phyloP scores from a whole-genome alignment of 2,797 vertebrate genomes.

The Pipistrellus pipistrellus region DNA sequence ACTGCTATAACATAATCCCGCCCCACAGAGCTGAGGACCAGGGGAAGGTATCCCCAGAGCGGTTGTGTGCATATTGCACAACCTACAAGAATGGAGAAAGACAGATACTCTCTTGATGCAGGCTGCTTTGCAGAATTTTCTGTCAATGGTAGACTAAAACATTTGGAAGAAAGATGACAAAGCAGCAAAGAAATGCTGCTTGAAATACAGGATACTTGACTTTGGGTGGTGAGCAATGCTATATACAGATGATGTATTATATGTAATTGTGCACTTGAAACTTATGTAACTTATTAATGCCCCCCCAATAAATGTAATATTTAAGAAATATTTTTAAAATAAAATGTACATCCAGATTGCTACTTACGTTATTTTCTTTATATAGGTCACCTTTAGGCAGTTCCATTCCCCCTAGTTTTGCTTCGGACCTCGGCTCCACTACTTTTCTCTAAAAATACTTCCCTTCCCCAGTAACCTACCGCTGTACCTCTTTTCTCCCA shows the following conservation, averaged over 20 bases:
- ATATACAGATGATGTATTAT: background rate
- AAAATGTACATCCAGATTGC: background rate
- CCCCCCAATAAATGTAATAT: background rate
- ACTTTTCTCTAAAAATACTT: constrained; percentile 11
- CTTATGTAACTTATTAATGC: background rate
- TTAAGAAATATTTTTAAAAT: background rate
- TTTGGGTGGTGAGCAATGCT: background rate
- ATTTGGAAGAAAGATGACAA: background rate
- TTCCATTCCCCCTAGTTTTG: background rate
- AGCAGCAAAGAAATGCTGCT: background rate
- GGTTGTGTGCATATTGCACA: background rate
- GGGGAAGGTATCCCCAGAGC: background rate
- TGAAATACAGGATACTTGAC: background rate
- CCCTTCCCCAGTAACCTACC: background rate
- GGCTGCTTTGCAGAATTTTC: background rate
- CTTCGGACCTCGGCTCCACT: background rate
- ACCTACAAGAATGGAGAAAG: background rate
- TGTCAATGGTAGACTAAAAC: background rate
- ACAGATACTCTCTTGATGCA: background rate
- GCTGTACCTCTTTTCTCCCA: background rate
- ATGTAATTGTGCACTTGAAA: background rate
- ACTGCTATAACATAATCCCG: background rate
- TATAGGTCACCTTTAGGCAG: background rate
- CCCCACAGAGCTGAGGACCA: background rate
- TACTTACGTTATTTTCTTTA: background rate